Evolutionary conservation across 2,888 invertebrate genomes (phyloP), one percentile per base, ranked within the genome.

Genomic region (Brachypterus glaber): DNA sequence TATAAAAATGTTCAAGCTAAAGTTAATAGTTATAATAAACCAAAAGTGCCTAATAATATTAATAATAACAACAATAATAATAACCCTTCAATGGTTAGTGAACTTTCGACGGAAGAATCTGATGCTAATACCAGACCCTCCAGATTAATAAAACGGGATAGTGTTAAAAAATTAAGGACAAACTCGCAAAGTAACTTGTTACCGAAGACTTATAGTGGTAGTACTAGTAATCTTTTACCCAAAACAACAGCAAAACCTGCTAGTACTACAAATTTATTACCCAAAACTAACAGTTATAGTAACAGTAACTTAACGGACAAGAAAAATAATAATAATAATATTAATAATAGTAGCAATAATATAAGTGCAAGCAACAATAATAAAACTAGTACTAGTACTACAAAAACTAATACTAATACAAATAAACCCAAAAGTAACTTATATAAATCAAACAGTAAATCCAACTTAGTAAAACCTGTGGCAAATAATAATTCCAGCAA

Each of bases 11-110:
- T 66, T 17, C 59, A 59, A 45, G 55, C 66, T 21, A 67, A 64
- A 58, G 60, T 66, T 30, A 63, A 66, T 48, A 63, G 57, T 52
- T 60, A 53, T 45, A 57, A 49, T 37, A 62, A 61, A 57, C 57
- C 59, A 33, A 64, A 64, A 60, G 62, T 64, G 61, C 64, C 62
- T 60, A 59, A 57, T 37, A n/a, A n/a, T n/a, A n/a, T n/a, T n/a
- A n/a, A n/a, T n/a, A n/a, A n/a, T n/a, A n/a, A n/a, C n/a, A n/a
- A n/a, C n/a, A n/a, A n/a, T n/a, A n/a, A n/a, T n/a, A n/a, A n/a
- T n/a, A 63, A 62, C 54, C 58, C 60, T 17, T 51, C 51, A 50
- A 52, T 54, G 43, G 50, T 54, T 40, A 58, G 50, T 46, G 57
- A 52, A 34, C 45, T 46, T 4, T 30, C 35, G 13, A 48, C 52